A percentile compares a stretch with the other conserved stretches of the same genome.
phyloP scores from a whole-genome alignment of 2,113 vertebrate species.

The Lichenostomus cassidix region DNA sequence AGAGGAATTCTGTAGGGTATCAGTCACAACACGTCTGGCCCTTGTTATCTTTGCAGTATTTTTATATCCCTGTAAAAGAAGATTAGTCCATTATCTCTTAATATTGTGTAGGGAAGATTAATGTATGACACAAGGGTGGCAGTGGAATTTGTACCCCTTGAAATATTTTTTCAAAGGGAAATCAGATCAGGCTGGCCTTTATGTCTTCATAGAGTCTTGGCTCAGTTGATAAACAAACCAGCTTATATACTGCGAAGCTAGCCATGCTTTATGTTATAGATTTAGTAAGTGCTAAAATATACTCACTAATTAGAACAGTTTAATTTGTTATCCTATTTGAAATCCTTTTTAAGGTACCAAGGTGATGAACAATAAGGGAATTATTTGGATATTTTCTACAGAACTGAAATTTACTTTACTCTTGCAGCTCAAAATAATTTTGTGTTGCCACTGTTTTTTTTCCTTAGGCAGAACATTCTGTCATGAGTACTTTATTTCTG shows the following conservation, averaged over 20 bases:
- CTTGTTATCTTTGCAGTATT: background rate
- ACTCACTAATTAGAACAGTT: background rate
- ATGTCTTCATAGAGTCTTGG: background rate
- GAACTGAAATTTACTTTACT: background rate
- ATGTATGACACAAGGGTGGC: background rate
- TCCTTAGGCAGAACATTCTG: background rate
- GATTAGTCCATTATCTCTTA: background rate
- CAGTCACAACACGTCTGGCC: background rate
- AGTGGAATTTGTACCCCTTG: background rate
- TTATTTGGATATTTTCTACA: background rate
- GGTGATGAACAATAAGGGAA: background rate
- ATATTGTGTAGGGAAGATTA: background rate
- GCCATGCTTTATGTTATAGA: fast-evolving
- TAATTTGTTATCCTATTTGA: background rate
- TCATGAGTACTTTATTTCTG: background rate
- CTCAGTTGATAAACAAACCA: background rate
- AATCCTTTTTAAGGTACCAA: background rate
- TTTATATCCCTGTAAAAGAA: background rate
- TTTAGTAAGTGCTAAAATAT: background rate
- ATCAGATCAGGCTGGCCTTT: background rate
- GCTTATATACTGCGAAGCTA: background rate
- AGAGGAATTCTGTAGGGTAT: background rate
- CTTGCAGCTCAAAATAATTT: background rate
- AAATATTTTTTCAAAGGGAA: background rate
- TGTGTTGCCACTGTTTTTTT: background rate